A percentile compares a stretch with the other conserved stretches of the same genome.
These are phyloP conservation scores for Microctonus hyperodae DNA, from an alignment of 2,888 invertebrate species.

Conservation along the genomic window DNA sequence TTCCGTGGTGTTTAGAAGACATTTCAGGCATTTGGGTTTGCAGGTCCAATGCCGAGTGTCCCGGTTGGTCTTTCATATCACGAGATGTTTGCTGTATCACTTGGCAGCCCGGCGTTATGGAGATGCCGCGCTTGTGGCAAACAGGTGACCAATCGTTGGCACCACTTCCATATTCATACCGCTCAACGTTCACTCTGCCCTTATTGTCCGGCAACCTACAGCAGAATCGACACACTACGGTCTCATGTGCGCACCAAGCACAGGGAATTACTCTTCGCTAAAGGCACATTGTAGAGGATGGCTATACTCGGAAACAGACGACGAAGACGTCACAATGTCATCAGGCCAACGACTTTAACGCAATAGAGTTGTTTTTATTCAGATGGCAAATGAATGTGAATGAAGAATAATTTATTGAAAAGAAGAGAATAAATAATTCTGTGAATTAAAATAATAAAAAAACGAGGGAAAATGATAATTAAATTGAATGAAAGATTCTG, in stretches of 20 bases:
- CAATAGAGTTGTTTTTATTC: slow-evolving; percentile 6
- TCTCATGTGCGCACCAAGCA: slow-evolving; percentile 83
- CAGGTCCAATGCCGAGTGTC: slow-evolving; percentile 60
- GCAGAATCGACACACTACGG: slow-evolving; percentile 85
- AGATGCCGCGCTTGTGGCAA: slow-evolving; percentile 84
- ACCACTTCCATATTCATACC: slow-evolving; percentile 86
- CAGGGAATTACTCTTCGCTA: slow-evolving; percentile 53
- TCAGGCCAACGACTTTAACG: slow-evolving; percentile 9
- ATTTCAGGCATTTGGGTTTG: slow-evolving; percentile 50
- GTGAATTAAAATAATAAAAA: too few relatives aligned
- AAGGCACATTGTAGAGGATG: slow-evolving; percentile 56
- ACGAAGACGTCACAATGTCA: slow-evolving; percentile 45
- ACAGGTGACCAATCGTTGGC: slow-evolving; percentile 88
- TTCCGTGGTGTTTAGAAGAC: slow-evolving; percentile 20
- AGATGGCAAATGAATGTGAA: slow-evolving; percentile 1
- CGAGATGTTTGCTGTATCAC: slow-evolving; percentile 81
- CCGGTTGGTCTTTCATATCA: slow-evolving; percentile 73
- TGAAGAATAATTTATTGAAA: neutral
- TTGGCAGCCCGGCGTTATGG: slow-evolving; percentile 78
- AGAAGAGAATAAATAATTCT: neutral
- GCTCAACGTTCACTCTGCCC: slow-evolving; percentile 82
- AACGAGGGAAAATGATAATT: too few relatives aligned
- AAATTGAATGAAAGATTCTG: neutral
- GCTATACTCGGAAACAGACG: slow-evolving; percentile 53
- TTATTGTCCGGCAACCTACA: slow-evolving; percentile 86